A percentile compares a stretch with the other conserved stretches of the same genome.
Evolutionary conservation across 1,140 invertebrate species (phyloP).

Genomic region (Lordiphosa mommai): DNA sequence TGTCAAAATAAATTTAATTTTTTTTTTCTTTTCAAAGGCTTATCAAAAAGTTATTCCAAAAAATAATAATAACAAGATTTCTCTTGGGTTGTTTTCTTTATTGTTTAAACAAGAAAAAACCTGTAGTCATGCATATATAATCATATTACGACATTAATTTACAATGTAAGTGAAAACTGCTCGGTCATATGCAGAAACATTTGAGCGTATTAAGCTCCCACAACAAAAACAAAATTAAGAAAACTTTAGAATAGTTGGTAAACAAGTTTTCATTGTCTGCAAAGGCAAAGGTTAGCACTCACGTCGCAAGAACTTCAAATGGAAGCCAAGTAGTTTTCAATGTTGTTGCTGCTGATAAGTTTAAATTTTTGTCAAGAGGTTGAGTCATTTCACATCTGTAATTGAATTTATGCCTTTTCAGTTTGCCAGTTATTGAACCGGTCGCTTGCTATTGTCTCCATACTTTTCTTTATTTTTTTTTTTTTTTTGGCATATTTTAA

Average conservation of each 20-base stretch:
- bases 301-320: conserved; percentile 37
- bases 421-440: conserved; percentile 67
- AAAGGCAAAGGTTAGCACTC: conserved; percentile 38
- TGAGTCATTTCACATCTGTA: conserved; percentile 46
- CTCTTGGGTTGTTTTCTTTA: too few relatives aligned
- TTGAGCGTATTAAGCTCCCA: conserved; percentile 1
- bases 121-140: too few relatives aligned
- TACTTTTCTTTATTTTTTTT: conserved; percentile 1
- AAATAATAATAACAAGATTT: too few relatives aligned
- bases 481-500: conserved; percentile 32
- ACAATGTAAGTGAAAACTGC: too few relatives aligned
- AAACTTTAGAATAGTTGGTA: conserved; percentile 33
- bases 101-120: too few relatives aligned
- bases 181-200: too few relatives aligned
- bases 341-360: conserved; percentile 28
- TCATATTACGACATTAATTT: too few relatives aligned
- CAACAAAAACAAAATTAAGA: conserved; percentile 22
- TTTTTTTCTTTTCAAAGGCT: too few relatives aligned
- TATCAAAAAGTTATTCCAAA: too few relatives aligned
- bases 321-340: conserved; percentile 7
- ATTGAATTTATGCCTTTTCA: conserved; percentile 55
- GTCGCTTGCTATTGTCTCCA: conserved; percentile 37
- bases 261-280: conserved; percentile 51
- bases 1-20: too few relatives aligned
- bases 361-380: conserved; percentile 19